Evolutionary conservation across 2,888 invertebrate genomes (phyloP), one percentile per base, ranked within the genome.

Genomic region (Xylota sylvarum): DNA sequence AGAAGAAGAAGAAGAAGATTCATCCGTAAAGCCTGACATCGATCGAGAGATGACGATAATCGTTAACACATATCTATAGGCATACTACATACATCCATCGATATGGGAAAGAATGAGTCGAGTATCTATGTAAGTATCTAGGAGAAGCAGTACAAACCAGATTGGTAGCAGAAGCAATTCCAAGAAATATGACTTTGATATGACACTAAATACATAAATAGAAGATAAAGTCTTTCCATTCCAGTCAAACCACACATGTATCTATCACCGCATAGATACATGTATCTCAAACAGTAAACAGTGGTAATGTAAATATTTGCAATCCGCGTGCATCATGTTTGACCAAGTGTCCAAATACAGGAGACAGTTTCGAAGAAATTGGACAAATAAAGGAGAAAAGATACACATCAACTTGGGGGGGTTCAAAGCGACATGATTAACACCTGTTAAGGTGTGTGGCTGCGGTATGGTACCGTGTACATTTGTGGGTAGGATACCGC

Each of bases 251-350:
- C n/a, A n/a, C n/a, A n/a, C n/a, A n/a, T n/a, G 50, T 35, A 69
- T 23, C 40, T 65, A 56, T 5, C 40, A 6, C 10, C 56, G 3
- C n/a, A 35, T 23, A 70, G 32, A 69, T 70, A 19, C 27, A 27
- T 23, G 48, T 48, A 48, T 17, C 55, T 32, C 10, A 4, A 72
- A 27, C 37, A 35, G 69, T 58, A 48, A 65, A 80, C 37, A 72
- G 48, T 58, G 48, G 60, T 48, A 76, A 67, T 76, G 81, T 85
- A 65, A 85, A 85, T 85, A 85, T 85, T 81, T 81, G 76, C 60
- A 40, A 67, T 35, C 55, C 46, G 58, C n/a, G 55, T 65, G 46
- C 83, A 78, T 62, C 73, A n/a, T 69, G 43, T 79, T 77, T 81
- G 76, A 37, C 65, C 69, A 81, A 85, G 72, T 85, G 81, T 58